Base-by-base conservation (phyloP, 2,797 vertebrate genomes). In the Hybognathus amarus region DNA sequence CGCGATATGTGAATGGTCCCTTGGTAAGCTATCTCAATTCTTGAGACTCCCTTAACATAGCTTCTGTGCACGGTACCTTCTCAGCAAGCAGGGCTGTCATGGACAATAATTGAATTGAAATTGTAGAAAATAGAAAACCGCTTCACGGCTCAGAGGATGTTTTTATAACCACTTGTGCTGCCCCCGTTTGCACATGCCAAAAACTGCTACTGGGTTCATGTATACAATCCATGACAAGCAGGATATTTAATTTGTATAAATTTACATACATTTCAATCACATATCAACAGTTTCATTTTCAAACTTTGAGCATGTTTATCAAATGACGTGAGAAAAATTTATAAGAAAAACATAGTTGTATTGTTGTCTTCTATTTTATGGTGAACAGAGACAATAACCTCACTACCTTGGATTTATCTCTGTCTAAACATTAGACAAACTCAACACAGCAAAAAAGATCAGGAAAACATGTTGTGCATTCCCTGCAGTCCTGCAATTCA, bases 381-480 rank as follows among this genome's bases (percentile, higher is more conserved):
- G 22, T 15, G 24, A 64, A 20, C 30, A 50, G 17, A 52, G 59
- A 74, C 56, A 82, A 82, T 30, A 22, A 61, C 40, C 42, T 66
- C 40, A n/a, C 61, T 22, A n/a, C 71, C 66, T 22, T 7, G n/a
- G 50, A 76, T 82, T 67, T 54, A 64, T 82, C 71, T 64, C 47
- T n/a, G 9, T 74, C 22, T 54, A 40, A 52, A 79, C 33, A 79
- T 68, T 70, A 52, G 59, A 40, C 42, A 52, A 56, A 69, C 47
- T 54, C 47, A 64, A 22, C 2, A 24, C 3, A 61, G 30, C n/a
- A 68, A 79, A 56, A 61, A 18, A 50, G 27, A 63, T n/a, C 2
- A 24, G 40, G 42, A 47, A 81, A 81, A 64, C 68, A 2, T 33
- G 7, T 38, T 73, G 79, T 50, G 70, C 70, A 66, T 82, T 82